Evolutionary conservation across 2,113 vertebrate genomes (phyloP).

Genomic region (Bothrops jararaca): DNA sequence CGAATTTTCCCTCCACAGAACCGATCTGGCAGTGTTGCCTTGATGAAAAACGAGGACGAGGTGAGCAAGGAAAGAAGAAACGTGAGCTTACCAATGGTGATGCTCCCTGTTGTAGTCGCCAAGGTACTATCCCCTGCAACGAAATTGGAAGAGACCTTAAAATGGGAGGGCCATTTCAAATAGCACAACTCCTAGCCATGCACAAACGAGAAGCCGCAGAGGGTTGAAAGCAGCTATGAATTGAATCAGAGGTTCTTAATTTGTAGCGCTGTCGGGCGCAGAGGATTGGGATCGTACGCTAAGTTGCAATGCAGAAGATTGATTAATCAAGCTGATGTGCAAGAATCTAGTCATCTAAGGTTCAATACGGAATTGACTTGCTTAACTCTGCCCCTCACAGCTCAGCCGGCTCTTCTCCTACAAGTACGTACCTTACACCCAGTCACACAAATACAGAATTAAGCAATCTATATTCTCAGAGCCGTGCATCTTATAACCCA

Average conservation of each 20-base stretch:
- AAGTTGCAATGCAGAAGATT: background rate
- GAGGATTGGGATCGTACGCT: background rate
- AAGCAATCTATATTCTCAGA: background rate
- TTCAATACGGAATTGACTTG: background rate
- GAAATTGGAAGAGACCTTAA: constrained; percentile 6
- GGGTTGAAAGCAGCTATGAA: background rate
- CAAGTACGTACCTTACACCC: background rate
- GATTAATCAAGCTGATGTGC: background rate
- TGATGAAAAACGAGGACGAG: background rate
- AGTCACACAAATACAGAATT: background rate
- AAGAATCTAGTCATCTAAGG: no score
- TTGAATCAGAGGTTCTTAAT: background rate
- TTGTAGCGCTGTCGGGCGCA: background rate
- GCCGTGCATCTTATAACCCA: background rate
- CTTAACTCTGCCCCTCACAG: background rate
- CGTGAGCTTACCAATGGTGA: constrained; percentile 71
- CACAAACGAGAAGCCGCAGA: background rate
- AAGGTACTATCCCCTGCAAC: constrained; percentile 70
- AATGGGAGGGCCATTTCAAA: background rate
- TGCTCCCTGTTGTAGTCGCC: constrained; percentile 68
- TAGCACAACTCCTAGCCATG: background rate
- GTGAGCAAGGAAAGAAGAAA: background rate
- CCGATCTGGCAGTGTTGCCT: background rate
- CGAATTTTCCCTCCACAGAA: background rate
- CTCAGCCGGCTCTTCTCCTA: background rate